These are phyloP conservation scores for Ovis canadensis DNA, from an alignment of 2,113 vertebrate species.

Conservation along the genomic window DNA sequence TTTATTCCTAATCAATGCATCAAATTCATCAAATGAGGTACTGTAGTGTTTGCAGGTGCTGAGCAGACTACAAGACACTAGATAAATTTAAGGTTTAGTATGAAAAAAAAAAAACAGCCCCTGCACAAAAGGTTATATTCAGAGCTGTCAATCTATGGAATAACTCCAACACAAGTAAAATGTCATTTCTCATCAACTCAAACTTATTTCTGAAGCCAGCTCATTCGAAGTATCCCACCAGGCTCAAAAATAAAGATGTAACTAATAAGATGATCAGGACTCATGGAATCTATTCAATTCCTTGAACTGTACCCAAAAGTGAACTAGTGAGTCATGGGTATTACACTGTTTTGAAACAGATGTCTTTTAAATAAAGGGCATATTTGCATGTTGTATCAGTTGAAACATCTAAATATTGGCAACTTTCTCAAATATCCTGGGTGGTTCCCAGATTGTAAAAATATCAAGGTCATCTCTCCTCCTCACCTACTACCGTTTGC, in stretches of 20 bases:
- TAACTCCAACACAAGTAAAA: background rate
- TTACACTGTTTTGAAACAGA: constrained; percentile 18
- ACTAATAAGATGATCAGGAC: background rate
- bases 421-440: constrained; percentile 8
- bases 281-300: background rate
- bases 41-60: background rate
- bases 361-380: constrained; percentile 29
- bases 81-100: background rate
- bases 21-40: background rate
- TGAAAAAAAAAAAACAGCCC: background rate
- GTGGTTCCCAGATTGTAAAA: background rate
- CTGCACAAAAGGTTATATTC: background rate
- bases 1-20: background rate
- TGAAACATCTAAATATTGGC: background rate
- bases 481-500: background rate
- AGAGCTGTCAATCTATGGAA: background rate
- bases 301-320: background rate
- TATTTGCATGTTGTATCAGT: background rate
- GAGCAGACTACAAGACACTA: background rate
- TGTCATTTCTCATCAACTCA: background rate
- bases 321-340: background rate
- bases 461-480: background rate
- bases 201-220: background rate
- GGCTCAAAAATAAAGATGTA: background rate
- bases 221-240: background rate